A percentile compares a stretch with the other conserved stretches of the same genome.
Conservation (phyloP, 2,797 vertebrate genomes). For the Acanthopagrus latus region DNA sequence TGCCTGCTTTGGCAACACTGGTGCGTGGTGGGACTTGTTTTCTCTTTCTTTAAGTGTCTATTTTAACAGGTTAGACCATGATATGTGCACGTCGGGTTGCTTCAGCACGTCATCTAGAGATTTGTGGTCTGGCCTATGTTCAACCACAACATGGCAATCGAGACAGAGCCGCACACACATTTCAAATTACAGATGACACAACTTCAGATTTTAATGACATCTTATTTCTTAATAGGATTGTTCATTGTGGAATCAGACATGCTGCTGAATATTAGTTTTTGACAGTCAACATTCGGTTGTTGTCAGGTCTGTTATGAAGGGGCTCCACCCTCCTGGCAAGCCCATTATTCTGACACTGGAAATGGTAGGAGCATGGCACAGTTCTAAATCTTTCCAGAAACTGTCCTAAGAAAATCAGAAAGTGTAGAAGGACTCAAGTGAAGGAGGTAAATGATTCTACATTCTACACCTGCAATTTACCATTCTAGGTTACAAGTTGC, state of each 20-base stretch:
- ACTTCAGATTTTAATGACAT: background rate
- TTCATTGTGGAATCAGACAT: background rate
- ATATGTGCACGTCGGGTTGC: too few species aligned
- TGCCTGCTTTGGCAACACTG: background rate
- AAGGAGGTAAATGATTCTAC: background rate
- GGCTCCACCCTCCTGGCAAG: background rate
- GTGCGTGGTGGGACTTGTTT: too few species aligned
- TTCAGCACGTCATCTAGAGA: too few species aligned
- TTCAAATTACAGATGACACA: background rate
- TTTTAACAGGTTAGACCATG: too few species aligned
- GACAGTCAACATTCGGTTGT: background rate
- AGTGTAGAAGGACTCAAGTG: slow-evolving; percentile 1
- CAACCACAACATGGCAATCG: background rate
- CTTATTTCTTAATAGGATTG: background rate
- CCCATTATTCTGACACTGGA: background rate
- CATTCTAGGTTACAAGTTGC: slow-evolving; percentile 24
- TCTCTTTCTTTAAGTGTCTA: too few species aligned
- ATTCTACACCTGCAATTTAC: background rate
- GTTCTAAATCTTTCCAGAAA: background rate
- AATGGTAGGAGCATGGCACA: slow-evolving; percentile 15
- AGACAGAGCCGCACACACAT: background rate
- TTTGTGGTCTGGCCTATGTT: too few species aligned
- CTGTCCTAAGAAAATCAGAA: slow-evolving; percentile 2
- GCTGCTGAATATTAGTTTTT: background rate
- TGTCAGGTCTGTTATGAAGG: background rate